A percentile compares a stretch with the other conserved stretches of the same genome.
Evolutionary conservation across 1,140 invertebrate species (phyloP).

Genomic region (Episyrphus balteatus): DNA sequence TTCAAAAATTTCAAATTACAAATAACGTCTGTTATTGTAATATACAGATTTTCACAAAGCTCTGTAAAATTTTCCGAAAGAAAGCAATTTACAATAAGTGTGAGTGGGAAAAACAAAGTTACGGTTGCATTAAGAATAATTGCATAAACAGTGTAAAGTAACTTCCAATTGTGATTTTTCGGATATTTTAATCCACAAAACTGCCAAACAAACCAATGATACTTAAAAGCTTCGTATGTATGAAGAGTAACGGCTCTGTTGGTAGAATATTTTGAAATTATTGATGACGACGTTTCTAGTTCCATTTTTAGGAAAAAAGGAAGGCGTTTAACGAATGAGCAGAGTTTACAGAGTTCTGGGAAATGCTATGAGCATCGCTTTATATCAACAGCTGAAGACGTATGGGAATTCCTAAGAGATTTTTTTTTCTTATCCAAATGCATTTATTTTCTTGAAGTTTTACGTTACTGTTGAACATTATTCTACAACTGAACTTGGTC

Average conservation of each 20-base stretch:
- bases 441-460: too few species aligned
- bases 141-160: constrained; percentile 13
- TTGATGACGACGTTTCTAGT: background rate
- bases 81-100: constrained; percentile 6
- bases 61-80: constrained; percentile 8
- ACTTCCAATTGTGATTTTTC: background rate
- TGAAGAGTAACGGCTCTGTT: constrained; percentile 1
- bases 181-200: constrained; percentile 12
- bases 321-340: too few species aligned
- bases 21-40: constrained; percentile 5
- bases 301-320: too few species aligned
- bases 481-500: too few species aligned
- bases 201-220: constrained; percentile 18
- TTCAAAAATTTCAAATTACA: constrained; percentile 15
- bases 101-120: background rate
- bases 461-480: too few species aligned
- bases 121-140: background rate
- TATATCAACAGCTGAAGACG: background rate
- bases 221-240: constrained; percentile 12
- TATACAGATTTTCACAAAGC: constrained; percentile 17
- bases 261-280: background rate
- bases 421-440: too few species aligned
- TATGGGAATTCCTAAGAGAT: background rate
- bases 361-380: background rate
- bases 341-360: background rate